A percentile compares a stretch with the other conserved stretches of the same genome.
These are phyloP conservation scores for Botia almorhae DNA, from an alignment of 2,797 vertebrate species.

Conservation along the genomic window DNA sequence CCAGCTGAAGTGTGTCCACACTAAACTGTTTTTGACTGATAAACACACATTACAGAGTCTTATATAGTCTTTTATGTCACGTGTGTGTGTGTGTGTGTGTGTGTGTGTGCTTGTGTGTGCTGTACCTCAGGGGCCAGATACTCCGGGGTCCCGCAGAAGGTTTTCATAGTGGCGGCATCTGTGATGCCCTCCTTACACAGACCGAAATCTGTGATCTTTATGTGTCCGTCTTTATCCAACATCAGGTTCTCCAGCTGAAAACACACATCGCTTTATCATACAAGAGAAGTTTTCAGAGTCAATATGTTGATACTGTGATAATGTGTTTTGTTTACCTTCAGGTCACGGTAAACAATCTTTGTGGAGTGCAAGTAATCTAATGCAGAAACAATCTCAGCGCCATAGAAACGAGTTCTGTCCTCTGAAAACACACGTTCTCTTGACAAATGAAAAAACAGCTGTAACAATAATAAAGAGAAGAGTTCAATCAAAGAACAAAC, in stretches of 20 bases:
- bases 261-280: background rate
- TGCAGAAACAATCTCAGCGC: constrained; percentile 95
- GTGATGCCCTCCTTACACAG: constrained; percentile 84
- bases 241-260: constrained; percentile 82
- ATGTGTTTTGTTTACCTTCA: constrained; percentile 84
- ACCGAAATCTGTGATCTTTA: constrained; percentile 83
- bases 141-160: constrained; percentile 82
- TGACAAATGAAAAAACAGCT: constrained; percentile 99
- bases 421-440: constrained; percentile 98
- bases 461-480: constrained; percentile 60
- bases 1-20: constrained; percentile 17
- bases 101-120: background rate
- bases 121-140: constrained; percentile 81
- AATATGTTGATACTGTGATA: background rate
- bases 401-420: constrained; percentile 97
- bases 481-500: background rate
- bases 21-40: constrained; percentile 12
- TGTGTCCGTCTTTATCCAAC: constrained; percentile 84
- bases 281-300: background rate
- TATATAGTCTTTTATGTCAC: no score
- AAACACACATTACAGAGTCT: background rate
- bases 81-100: no score
- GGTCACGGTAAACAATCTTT: constrained; percentile 95
- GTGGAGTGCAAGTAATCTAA: constrained; percentile 96
- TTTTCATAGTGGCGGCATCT: constrained; percentile 83